phyloP scores from a whole-genome alignment of 2,888 invertebrate species.

The Andrena marginata region DNA sequence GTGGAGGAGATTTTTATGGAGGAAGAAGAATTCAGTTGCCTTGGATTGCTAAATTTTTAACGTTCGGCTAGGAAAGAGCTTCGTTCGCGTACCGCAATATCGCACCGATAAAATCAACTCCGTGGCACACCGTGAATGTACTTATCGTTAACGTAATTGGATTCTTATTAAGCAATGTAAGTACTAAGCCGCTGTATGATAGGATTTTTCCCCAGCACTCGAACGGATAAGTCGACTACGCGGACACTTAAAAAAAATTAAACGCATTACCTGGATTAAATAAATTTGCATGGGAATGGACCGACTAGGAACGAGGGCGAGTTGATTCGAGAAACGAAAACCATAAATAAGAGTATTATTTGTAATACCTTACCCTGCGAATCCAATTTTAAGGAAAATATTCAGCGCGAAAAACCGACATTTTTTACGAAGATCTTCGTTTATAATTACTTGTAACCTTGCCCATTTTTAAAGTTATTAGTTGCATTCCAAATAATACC shows the following conservation, averaged over 20 bases:
- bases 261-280: slow-evolving; percentile 38
- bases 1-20: not conserved
- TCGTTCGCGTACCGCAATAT: slow-evolving; percentile 17
- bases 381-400: slow-evolving; percentile 13
- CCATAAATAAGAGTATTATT: slow-evolving; percentile 24
- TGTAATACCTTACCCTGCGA: not conserved
- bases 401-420: not conserved
- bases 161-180: slow-evolving; percentile 56
- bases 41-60: slow-evolving; percentile 5
- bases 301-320: not conserved
- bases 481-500: not conserved
- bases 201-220: slow-evolving; percentile 25
- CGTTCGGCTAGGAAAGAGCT: slow-evolving; percentile 5
- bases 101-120: slow-evolving; percentile 39
- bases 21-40: not conserved
- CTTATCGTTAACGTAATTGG: slow-evolving; percentile 58
- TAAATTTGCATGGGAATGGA: slow-evolving; percentile 48
- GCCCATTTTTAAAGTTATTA: not conserved
- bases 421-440: not conserved
- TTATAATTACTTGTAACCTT: not conserved
- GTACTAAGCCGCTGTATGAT: slow-evolving; percentile 22
- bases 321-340: slow-evolving; percentile 19
- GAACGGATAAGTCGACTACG: slow-evolving; percentile 15
- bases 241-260: slow-evolving; percentile 25
- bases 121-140: slow-evolving; percentile 32